Evolutionary conservation across 2,888 invertebrate species (phyloP), one percentile per base, ranked within the genome.

Genomic region (Thereva nobilitata): DNA sequence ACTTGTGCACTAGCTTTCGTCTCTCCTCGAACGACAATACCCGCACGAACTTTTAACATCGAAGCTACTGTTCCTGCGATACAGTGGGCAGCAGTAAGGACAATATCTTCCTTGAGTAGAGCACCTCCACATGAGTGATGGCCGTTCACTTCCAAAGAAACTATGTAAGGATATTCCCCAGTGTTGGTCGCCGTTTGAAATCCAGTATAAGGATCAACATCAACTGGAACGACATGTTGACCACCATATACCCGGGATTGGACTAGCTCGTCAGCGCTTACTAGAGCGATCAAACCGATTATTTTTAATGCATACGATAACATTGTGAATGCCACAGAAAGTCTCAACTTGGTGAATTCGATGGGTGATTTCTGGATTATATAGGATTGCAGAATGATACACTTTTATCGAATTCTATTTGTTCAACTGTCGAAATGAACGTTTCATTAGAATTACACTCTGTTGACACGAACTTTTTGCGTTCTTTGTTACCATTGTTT

Each of bases 1-100:
- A 55, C 55, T 41, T 55, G 55, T 1, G 23, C 55, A 41, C 41
- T 41, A 23, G 38, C 4, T 1, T 40, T 41, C 3, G 37, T 55
- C 40, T 55, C 55, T 5, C 10, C 41, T 4, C 38, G 55, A 12
- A 55, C 10, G n/a, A 55, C 41, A 55, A 23, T 40, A 8, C 55
- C 55, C 7, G 55, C 55, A 12, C 55, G 55, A 55, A 40, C 40
- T 12, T 9, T 41, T 4, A 55, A 34, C 1, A 8, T 12, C 3
- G n/a, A 37, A 10, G 41, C 40, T 41, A 10, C 23, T 6, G 37
- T 38, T 8, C 37, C 12, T 5, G 10, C 12, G 4, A 41, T 7
- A 23, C 55, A 55, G 23, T 55, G 55, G 8, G 55, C 55, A 41
- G 55, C 55, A 9, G 55, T 55, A 4, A 55, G 23, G 41, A 55